phyloP scores from a whole-genome alignment of 2,888 invertebrate genomes.

The Lacanobia wlatinum region DNA sequence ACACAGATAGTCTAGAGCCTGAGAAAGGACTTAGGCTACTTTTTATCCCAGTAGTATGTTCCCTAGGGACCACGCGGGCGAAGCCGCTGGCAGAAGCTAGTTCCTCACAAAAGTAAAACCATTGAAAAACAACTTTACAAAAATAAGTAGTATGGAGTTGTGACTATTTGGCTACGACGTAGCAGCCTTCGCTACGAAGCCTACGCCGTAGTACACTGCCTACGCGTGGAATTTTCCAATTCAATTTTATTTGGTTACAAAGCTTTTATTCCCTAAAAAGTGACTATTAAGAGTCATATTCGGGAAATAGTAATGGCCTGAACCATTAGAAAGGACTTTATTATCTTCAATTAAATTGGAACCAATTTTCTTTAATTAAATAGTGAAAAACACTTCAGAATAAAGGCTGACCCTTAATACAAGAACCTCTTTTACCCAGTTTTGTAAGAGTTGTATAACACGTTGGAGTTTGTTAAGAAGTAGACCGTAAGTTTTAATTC shows the following conservation, averaged over 20 bases:
- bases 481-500: constrained; percentile 42
- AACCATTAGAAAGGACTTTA: neutral
- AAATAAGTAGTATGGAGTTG: neutral
- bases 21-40: no score
- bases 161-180: neutral
- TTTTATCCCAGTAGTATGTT: no score
- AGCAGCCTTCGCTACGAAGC: neutral
- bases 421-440: constrained; percentile 1
- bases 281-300: neutral
- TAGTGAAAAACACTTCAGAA: constrained; percentile 8
- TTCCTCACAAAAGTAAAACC: no score
- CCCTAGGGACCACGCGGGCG: no score
- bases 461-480: constrained; percentile 26
- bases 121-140: no score
- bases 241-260: neutral
- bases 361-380: constrained; percentile 14
- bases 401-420: neutral
- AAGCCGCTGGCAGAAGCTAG: no score
- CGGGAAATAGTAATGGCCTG: neutral
- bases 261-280: neutral
- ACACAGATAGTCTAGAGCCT: no score
- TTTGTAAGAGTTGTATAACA: constrained; percentile 16
- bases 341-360: constrained; percentile 13
- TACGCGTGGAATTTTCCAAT: no score
- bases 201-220: neutral